phyloP scores from a whole-genome alignment of 2,113 vertebrate genomes.

The Spermophilus dauricus region DNA sequence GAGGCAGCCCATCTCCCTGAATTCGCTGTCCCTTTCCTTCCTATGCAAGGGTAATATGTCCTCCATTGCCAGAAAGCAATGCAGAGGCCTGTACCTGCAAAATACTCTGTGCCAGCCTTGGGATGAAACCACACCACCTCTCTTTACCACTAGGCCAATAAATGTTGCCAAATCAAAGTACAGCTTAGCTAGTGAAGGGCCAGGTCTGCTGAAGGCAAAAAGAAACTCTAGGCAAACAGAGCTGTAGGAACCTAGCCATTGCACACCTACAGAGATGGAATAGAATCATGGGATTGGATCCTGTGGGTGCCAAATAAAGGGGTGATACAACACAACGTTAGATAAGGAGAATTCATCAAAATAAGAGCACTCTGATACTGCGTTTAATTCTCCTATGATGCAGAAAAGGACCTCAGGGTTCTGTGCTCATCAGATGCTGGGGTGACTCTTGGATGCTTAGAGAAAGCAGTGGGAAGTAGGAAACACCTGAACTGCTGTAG shows the following conservation, averaged over 20 bases:
- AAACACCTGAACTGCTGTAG: neutral
- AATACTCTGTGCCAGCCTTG: neutral
- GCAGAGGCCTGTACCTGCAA: neutral
- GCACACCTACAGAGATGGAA: neutral
- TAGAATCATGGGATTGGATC: neutral
- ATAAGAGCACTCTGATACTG: neutral
- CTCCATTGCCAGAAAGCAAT: neutral
- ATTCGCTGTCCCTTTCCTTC: neutral
- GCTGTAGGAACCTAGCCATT: neutral
- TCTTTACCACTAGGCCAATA: slow-evolving; percentile 2
- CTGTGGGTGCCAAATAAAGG: neutral
- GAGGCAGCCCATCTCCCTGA: neutral
- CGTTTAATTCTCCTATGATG: neutral
- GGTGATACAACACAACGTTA: neutral
- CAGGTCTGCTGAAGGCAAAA: neutral
- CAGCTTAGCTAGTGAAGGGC: neutral
- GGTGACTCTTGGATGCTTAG: slow-evolving; percentile 52
- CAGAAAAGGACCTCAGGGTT: slow-evolving; percentile 25
- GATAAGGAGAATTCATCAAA: slow-evolving; percentile 59
- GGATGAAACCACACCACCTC: neutral
- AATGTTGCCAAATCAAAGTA: neutral
- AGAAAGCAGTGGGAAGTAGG: slow-evolving; percentile 9
- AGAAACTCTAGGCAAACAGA: neutral
- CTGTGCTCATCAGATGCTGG: slow-evolving; percentile 50
- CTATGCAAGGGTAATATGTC: neutral